Evolutionary conservation across 1,140 invertebrate species (phyloP), one percentile per base, ranked within the genome.

Genomic region (Formica exsecta): DNA sequence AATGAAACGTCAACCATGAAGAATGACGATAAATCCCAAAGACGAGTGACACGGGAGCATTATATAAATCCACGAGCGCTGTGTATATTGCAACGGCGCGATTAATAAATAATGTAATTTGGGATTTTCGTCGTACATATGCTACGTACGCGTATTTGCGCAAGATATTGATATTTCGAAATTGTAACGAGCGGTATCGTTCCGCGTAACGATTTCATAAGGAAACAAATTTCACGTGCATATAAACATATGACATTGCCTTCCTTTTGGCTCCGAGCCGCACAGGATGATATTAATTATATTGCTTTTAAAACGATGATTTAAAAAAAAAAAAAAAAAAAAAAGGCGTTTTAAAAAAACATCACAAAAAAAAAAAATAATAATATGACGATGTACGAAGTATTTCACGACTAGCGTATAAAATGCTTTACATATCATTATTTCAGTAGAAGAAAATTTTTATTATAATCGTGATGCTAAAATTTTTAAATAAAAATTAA

Each of bases 1-100:
- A 87, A 87, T 71, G 87, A 84, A 71, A 57, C 86, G 68, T 87
- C 87, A 71, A 84, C 70, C 19, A 48, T 65, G 71, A 87, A 61
- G 87, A 88, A 88, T 74, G 75, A 87, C 74, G 87, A 87, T 88
- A 88, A 88, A 88, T 85, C 71, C 65, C n/a, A 32, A 86, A 84
- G 86, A 71, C 71, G 48, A 76, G 57, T 70, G 76, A 84, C 57
- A 48, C n/a, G 6, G 48, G 38, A 25, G 25, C 38, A 54, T 64
- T 59, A 61, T 51, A 51, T 81, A 73, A 73, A 81, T 61, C 66
- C 51, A 16, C 79, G 51, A 51, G 48, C 16, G 4, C 32, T 8
- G 16, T 54, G 62, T 51, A 32, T 41, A 59, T 59, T 16, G 51
- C 66, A 5, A 13, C 44, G 65, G 22, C 16, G 51, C 19, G 66